Evolutionary conservation across 2,113 vertebrate genomes (phyloP).

Genomic region (Vombatus ursinus): DNA sequence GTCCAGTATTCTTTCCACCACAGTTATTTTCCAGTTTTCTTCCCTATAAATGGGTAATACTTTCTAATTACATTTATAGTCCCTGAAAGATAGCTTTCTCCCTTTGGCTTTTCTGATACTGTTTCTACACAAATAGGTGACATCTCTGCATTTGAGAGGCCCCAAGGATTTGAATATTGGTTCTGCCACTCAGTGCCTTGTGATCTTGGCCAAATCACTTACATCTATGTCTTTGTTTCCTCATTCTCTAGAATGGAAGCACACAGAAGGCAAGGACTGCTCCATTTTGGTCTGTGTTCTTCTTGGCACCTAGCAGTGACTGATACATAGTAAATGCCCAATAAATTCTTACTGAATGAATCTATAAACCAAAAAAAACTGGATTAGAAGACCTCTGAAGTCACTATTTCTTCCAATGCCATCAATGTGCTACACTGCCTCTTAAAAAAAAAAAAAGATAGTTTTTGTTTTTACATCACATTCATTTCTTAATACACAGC

Average conservation of each 20-base stretch:
- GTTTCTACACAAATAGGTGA: not conserved
- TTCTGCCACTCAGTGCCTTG: not conserved
- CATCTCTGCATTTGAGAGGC: not conserved
- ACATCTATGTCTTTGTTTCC: not conserved
- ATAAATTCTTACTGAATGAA: not conserved
- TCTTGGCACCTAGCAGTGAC: not conserved
- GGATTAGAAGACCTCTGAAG: not conserved
- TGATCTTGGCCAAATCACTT: not conserved
- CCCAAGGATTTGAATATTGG: not conserved
- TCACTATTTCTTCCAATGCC: not conserved
- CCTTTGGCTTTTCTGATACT: not conserved
- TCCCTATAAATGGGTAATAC: slow-evolving; percentile 13
- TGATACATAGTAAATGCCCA: not conserved
- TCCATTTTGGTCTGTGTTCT: not conserved
- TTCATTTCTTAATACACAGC: not conserved
- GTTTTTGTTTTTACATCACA: not conserved
- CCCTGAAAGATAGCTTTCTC: slow-evolving; percentile 10
- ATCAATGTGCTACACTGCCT: not conserved
- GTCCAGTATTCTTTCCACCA: not conserved
- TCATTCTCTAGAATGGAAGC: not conserved
- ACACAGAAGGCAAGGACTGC: not conserved
- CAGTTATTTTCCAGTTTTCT: not conserved
- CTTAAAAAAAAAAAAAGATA: not conserved
- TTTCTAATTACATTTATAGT: slow-evolving; percentile 6
- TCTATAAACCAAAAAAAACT: not conserved